Conservation (phyloP, 1,140 invertebrate genomes). For the Euura lappo region DNA sequence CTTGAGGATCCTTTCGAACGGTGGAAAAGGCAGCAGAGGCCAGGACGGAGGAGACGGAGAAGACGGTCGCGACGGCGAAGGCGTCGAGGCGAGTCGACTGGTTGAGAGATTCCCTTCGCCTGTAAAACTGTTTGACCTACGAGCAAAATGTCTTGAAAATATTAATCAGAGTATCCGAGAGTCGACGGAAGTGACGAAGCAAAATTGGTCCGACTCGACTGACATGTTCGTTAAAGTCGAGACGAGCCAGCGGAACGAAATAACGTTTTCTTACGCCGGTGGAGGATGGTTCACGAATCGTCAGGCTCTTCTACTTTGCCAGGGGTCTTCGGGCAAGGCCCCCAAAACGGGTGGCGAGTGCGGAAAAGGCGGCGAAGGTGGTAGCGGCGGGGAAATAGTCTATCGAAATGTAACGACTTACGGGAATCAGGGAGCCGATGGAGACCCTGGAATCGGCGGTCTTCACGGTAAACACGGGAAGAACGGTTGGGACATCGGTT, state of each 20-base stretch:
- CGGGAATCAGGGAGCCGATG: constrained; percentile 9
- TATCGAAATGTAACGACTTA: constrained; percentile 1
- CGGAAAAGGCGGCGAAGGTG: constrained; percentile 26
- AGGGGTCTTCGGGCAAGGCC: constrained; percentile 18
- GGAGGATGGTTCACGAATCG: background rate
- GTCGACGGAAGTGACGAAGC: background rate
- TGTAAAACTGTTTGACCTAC: background rate
- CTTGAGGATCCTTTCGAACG: constrained; percentile 28
- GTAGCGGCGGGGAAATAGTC: constrained; percentile 25
- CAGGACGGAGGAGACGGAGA: constrained; percentile 26
- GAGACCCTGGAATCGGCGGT: constrained; percentile 11
- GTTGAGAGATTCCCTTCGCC: background rate
- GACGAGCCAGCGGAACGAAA: background rate
- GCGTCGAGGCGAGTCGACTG: background rate
- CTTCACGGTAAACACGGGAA: constrained; percentile 17
- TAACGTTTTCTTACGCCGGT: background rate
- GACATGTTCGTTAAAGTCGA: background rate
- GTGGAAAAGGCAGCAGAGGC: constrained; percentile 27
- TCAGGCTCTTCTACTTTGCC: constrained; percentile 9
- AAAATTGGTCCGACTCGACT: too few relatives aligned
- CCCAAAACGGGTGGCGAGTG: constrained; percentile 24
- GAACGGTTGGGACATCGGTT: constrained; percentile 23
- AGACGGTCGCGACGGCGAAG: constrained; percentile 14
- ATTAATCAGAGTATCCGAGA: too few relatives aligned
- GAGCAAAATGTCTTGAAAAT: background rate